These are phyloP conservation scores for Trochalopteron elliotii DNA, from an alignment of 2,113 vertebrate genomes.

Conservation along the genomic window DNA sequence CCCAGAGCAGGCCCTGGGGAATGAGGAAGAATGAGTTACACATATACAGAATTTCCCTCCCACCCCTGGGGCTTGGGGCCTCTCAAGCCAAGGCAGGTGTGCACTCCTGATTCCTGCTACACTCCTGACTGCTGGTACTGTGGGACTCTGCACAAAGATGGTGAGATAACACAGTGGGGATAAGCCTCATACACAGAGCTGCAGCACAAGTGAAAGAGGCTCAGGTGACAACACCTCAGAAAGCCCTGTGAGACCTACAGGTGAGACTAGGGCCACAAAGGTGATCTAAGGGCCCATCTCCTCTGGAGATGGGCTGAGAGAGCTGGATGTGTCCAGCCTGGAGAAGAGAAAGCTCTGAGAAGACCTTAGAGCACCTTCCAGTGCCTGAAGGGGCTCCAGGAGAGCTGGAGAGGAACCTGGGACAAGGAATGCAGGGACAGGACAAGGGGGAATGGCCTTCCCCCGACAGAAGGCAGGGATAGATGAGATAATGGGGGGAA, in stretches of 20 bases:
- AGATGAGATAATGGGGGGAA: background rate
- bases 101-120: background rate
- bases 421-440: background rate
- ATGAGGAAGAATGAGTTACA: background rate
- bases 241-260: rapidly evolving
- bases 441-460: background rate
- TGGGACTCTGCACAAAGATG: background rate
- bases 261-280: background rate
- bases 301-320: background rate
- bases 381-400: background rate
- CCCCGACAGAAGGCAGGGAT: background rate
- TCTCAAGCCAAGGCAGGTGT: background rate
- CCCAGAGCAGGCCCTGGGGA: background rate
- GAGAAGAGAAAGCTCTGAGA: background rate
- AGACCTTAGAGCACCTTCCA: background rate
- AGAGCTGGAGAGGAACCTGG: background rate
- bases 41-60: background rate
- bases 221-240: background rate
- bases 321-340: background rate
- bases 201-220: background rate
- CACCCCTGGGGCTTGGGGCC: background rate
- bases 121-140: background rate
- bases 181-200: background rate
- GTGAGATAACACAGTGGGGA: rapidly evolving
- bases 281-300: background rate